Evolutionary conservation across 92 coral and sea anemone species (phyloP), one percentile per base, ranked within the genome.

Genomic region (Epizoanthus rinbou): DNA sequence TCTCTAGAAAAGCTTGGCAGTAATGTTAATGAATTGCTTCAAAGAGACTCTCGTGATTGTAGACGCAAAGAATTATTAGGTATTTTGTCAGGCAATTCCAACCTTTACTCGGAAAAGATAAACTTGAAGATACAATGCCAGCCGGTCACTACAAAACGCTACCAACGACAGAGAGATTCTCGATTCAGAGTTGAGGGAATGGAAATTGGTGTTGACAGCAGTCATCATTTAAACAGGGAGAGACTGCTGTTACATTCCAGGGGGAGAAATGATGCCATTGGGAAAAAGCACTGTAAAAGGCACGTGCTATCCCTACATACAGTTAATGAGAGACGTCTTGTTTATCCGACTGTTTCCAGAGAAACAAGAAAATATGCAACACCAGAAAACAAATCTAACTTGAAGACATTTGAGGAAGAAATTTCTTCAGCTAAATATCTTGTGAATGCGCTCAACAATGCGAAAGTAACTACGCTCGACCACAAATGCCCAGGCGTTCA

Each of bases 11-110:
- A 57, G 47, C 85, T 89, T 74, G 60, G 28, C 19, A 47, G 66
- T 33, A 92, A 92, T 64, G 22, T 89, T 5, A 80, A 79, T 2
- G 50, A 69, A 33, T 65, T 89, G 15, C 81, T 92, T 11, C 57
- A 35, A 56, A 84, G 91, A 60, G 95, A 89, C 68, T 37, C 28
- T 9, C 60, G 37, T 1, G 91, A 92, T 53, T 89, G 95, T 73
- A 45, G 67, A 25, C 39, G 65, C 60, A 92, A 86, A 73, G 79
- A 80, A 10, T 76, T 92, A 16, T 14, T 56, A 5, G 95, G 91
- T 3, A 54, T 83, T 35, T 67, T 92, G 31, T 71, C 58, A 45
- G 58, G 35, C 19, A 71, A 71, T 18, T 45, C 76, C 19, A 45
- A 15, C 4, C 57, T 71, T 22, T 45, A 71, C 39, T 45, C 58